Evolutionary conservation across 2,888 invertebrate genomes (phyloP), one percentile per base, ranked within the genome.

Genomic region (Coelogynopora nodosa): DNA sequence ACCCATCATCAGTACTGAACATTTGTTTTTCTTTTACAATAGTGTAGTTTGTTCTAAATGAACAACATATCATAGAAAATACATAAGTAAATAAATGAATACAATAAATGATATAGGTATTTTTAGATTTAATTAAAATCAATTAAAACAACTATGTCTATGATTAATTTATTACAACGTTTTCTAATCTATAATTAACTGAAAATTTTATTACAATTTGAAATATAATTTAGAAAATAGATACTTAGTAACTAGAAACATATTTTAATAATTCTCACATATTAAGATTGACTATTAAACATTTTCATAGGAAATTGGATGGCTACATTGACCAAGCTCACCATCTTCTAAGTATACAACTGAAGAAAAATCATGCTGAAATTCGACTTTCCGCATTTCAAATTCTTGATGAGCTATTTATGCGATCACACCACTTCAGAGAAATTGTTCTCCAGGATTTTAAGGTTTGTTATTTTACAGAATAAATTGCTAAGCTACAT

Each of bases 311-410:
- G 87, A 89, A 89, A 87, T 92, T 92, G 5, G 91, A 93, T 88
- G 90, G 90, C 29, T 74, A 74, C 27, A 90, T 93, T 0, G 90
- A 92, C 82, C 91, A 92, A 89, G 91, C 91, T 0, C 92, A 91
- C 89, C 90, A 92, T 67, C 88, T 92, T 67, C 87, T 93, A 74
- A 90, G 92, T 89, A 90, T 91, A 27, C 92, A 93, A 87, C 89
- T 94, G 49, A 90, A 92, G 84, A 92, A 92, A 88, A 91, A 93
- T 0, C 94, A 94, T 90, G 91, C 93, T 18, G 93, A 94, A 91
- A 92, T 94, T 83, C 90, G 94, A 13, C 91, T 91, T 49, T 93
- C 93, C 88, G 91, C 93, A 5, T 92, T 93, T 88, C 92, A 92
- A 88, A 91, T 94, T 67, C 92, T 92, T 84, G 91, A 93, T 89